Conservation (phyloP, 2,888 invertebrate species). For the Drosophila sordidula region DNA sequence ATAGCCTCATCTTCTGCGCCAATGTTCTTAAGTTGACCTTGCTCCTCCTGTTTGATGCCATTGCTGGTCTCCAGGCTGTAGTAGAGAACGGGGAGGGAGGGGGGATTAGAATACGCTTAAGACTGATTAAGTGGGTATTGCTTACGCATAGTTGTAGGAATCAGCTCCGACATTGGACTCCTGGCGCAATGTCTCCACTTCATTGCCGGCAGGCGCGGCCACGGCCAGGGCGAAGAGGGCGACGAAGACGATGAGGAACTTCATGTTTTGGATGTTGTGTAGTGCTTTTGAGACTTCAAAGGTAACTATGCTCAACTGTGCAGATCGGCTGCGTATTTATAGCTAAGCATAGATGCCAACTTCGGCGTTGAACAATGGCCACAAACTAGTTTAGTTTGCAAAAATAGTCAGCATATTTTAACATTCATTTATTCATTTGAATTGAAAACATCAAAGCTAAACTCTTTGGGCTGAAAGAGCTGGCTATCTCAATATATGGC, state of each 20-base stretch:
- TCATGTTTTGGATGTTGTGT: slow-evolving; percentile 58
- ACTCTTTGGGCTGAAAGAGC: too few relatives aligned
- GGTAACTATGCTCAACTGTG: slow-evolving; percentile 36
- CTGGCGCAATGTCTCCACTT: slow-evolving; percentile 9
- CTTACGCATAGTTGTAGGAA: neutral
- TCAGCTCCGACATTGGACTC: slow-evolving; percentile 84
- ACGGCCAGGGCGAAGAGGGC: slow-evolving; percentile 72
- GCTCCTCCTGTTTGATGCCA: slow-evolving; percentile 27
- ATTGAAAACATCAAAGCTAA: too few relatives aligned
- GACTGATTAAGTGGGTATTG: too few relatives aligned
- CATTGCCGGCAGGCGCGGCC: slow-evolving; percentile 57
- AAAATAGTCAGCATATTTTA: neutral
- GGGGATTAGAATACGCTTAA: too few relatives aligned
- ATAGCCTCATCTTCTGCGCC: slow-evolving; percentile 84
- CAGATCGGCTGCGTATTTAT: slow-evolving; percentile 34
- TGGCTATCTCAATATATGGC: too few relatives aligned
- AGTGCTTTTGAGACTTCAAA: slow-evolving; percentile 53
- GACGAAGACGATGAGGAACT: slow-evolving; percentile 75
- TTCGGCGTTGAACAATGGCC: neutral
- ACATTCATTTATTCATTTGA: neutral
- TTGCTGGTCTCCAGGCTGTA: slow-evolving; percentile 6
- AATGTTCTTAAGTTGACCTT: slow-evolving; percentile 55
- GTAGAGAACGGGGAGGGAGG: too few relatives aligned
- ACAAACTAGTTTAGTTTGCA: neutral
- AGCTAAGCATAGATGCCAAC: neutral